Base-by-base conservation (phyloP, 2,113 vertebrate genomes). In the Taxidea taxus region DNA sequence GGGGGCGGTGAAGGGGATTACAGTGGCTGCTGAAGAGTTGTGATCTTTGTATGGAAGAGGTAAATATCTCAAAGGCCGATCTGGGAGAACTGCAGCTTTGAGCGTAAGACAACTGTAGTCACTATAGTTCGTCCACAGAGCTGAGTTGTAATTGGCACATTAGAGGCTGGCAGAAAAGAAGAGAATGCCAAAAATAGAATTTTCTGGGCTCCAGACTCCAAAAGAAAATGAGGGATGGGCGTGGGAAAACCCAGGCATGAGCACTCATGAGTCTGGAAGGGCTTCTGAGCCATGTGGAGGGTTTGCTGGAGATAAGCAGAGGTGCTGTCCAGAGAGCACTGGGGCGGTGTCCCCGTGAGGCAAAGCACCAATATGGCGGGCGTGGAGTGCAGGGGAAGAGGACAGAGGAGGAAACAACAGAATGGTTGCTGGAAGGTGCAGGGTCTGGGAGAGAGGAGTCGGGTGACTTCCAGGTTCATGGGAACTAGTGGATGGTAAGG, bases 341-440 rank as follows among this genome's bases (percentile, higher is more conserved):
- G 9, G 15, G 29, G 15, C 23, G 16, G 39, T 12, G 20, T 12
- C 4, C 62, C 34, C 2, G 1, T 2, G 15, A 15, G 34, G 13
- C 7, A 2, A 16, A 15, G 37, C 44, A 6, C 6, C 37, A 44
- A 13, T 5, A 2, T n/a, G 80, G 80, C 0, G 0, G 56, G 7
- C 2, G 2, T 0, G 62, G 1, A 21, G 39, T 3, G 34, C 4
- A 9, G 9, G 47, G 29, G 85, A 58, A 66, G 29, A 25, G 34
- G 16, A 18, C 44, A 31, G 60, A 64, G 4, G 39, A 34, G 3
- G 31, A 51, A 29, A 25, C 14, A 8, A 1, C 11, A 49, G 64
- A 62, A 0, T 0, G 25, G 42, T 31, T 4, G 3, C 42, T 1
- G 21, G 20, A 64, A n/a, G 44, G 37, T 0, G 23, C 74, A 68